phyloP scores from a whole-genome alignment of 2,888 invertebrate genomes.

The Andrena fulva region DNA sequence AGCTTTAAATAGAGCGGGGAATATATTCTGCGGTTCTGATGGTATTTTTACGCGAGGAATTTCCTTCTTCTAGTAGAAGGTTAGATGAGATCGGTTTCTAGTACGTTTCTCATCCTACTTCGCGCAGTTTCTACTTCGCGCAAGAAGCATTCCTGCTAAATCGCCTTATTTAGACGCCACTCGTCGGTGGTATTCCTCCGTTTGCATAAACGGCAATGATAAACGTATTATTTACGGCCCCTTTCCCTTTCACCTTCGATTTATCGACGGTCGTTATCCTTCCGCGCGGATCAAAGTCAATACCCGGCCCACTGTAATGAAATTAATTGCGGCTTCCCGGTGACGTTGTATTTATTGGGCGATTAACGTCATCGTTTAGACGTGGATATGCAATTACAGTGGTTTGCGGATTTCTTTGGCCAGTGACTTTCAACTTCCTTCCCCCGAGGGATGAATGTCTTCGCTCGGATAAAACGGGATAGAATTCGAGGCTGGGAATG shows the following conservation, averaged over 20 bases:
- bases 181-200: background rate
- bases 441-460: background rate
- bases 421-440: conserved; percentile 26
- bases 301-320: conserved; percentile 17
- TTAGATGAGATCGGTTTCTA: background rate
- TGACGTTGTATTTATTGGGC: conserved; percentile 39
- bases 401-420: background rate
- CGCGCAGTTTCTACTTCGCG: background rate
- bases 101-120: conserved; percentile 9
- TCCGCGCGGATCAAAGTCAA: conserved; percentile 16
- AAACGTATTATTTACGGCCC: conserved; percentile 11
- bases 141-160: background rate
- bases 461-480: no score
- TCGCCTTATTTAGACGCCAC: conserved; percentile 1
- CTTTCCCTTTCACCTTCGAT: conserved; percentile 8
- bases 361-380: conserved; percentile 44
- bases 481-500: no score
- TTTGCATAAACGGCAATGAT: background rate
- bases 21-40: background rate
- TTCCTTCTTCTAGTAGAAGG: background rate
- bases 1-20: background rate
- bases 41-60: background rate
- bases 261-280: conserved; percentile 1
- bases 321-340: conserved; percentile 32
- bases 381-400: conserved; percentile 32